Evolutionary conservation across 1,140 invertebrate species (phyloP).

Genomic region (Glossosoma conforme): DNA sequence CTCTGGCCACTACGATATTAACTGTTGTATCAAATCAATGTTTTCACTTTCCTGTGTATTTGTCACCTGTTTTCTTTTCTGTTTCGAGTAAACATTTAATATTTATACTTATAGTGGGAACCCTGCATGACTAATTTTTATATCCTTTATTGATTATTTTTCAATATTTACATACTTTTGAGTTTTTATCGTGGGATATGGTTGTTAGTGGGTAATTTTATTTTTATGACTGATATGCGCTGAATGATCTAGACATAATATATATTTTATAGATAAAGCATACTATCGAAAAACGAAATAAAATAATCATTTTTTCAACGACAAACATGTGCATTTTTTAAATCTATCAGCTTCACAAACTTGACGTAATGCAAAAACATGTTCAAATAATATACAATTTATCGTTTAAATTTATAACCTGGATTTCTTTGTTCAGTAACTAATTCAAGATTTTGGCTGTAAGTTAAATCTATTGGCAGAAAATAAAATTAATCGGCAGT

Average conservation of each 20-base stretch:
- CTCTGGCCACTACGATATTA: conserved; percentile 15
- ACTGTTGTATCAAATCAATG: conserved; percentile 29
- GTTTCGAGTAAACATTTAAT: conserved; percentile 16
- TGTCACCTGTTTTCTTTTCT: conserved; percentile 23
- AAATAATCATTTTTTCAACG: too few species aligned
- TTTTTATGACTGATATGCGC: conserved; percentile 26
- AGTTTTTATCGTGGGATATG: conserved; percentile 23
- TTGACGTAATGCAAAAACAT: too few species aligned
- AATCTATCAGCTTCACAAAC: too few species aligned
- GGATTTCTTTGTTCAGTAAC: too few species aligned
- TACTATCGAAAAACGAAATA: too few species aligned
- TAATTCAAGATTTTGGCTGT: too few species aligned
- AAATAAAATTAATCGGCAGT: too few species aligned
- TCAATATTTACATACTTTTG: conserved; percentile 14
- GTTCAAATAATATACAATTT: too few species aligned
- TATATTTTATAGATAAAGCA: too few species aligned
- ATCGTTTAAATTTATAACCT: too few species aligned
- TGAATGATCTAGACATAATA: conserved; percentile 31
- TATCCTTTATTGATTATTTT: conserved; percentile 7
- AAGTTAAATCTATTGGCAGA: too few species aligned
- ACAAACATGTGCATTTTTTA: too few species aligned
- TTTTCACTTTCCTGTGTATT: conserved; percentile 26
- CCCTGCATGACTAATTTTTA: conserved; percentile 20
- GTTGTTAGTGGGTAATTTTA: conserved; percentile 24
- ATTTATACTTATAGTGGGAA: conserved; percentile 20